Evolutionary conservation across 2,888 invertebrate genomes (phyloP), one percentile per base, ranked within the genome.

Genomic region (Calliopum simillimum): DNA sequence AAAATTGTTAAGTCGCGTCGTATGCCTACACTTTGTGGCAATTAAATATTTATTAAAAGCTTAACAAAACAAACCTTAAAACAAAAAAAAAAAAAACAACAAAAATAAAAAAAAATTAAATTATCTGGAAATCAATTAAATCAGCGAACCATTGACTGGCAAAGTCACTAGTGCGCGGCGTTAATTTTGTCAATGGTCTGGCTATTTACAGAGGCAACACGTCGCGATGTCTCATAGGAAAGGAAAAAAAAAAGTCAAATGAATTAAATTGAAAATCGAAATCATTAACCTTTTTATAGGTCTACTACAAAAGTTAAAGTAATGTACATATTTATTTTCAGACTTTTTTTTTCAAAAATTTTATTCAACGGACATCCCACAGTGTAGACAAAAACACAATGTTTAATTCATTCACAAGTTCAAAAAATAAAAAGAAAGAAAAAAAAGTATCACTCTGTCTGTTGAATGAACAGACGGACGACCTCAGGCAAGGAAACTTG

Each of bases 201-300:
- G n/a, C n/a, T n/a, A n/a, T n/a, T n/a, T 33, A 33, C 33, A 8
- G 33, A 33, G 33, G 8, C 8, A 33, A 8, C 33, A 33, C 33
- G 33, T 33, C 33, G 33, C 33, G 8, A 33, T 8, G 33, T 8
- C 8, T 33, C 33, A 33, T 33, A 33, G 8, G 8, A 33, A 33
- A 33, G 8, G n/a, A n/a, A n/a, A n/a, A n/a, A n/a, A 16, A 47
- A 16, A 47, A 21, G 51, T n/a, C n/a, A 49, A 49, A 19, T 33
- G 33, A 33, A 33, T 33, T 33, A 8, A 33, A 33, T 8, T 33
- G 13, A 19, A 49, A 19, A 21, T 19, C 51, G 51, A 51, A 51
- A 51, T n/a, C 51, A 21, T 51, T 51, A 21, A 51, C 51, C 51
- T 51, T 21, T 51, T 51, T 51, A 19, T 11, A 19, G 51, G 51